Evolutionary conservation across 2,888 invertebrate species (phyloP), one percentile per base, ranked within the genome.

Genomic region (Barypeithes pellucidus): DNA sequence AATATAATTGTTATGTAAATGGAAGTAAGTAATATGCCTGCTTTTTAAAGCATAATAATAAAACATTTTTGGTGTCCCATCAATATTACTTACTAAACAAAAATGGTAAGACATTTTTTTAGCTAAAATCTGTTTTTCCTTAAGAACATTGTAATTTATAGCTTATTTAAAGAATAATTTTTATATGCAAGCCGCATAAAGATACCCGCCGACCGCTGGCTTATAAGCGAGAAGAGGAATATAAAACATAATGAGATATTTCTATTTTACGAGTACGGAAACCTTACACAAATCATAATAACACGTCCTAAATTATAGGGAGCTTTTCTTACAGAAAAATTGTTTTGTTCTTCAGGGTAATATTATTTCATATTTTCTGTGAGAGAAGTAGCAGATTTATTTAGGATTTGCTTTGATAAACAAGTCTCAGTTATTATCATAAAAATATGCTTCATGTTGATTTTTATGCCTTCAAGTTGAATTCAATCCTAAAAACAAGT

Each of bases 221-320:
- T 63, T 63, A 63, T 33, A 50, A 43, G 63, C 63, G 50, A 29
- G 41, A 63, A 47, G 41, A 63, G 50, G 50, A 63, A 47, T 63
- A 63, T 63, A 63, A 63, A 63, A 63, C 24, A 63, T 63, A 63
- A 63, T 63, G 33, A 63, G 50, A 63, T 50, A 63, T 45, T 47
- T 36, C 47, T 63, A 47, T 47, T 47, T 63, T 63, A 63, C 47
- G 63, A 47, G 39, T 24, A 33, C 33, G 12, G 16, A 12, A 63
- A 20, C 63, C 33, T 45, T 33, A 14, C 33, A 47, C 63, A 63
- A 63, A 63, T 63, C 63, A 63, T 47, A 63, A 63, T 33, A 62
- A 29, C 47, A 33, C 36, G 47, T 63, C 24, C 33, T 47, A 47
- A 47, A 47, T 63, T 63, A 63, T 18, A 33, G 3, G 33, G 33